Percentiles rank a stretch among this genome's conserved stretches.
These are phyloP conservation scores for Okapia johnstoni DNA, from an alignment of 2,113 vertebrate species.

Conservation along the genomic window DNA sequence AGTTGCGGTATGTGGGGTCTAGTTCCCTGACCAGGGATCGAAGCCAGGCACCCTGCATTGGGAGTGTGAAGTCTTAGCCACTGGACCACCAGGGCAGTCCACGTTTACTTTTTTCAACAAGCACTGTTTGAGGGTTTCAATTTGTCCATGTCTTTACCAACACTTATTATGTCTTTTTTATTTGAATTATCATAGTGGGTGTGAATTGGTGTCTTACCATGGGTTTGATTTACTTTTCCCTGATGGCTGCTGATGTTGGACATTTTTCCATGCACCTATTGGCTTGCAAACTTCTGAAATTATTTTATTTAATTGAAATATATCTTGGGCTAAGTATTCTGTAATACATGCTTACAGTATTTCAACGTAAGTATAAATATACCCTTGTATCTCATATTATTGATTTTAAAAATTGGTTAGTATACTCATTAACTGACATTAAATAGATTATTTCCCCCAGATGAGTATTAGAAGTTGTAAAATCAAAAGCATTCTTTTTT, in stretches of 20 bases:
- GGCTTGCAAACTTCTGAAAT: background rate
- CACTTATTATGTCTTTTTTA: background rate
- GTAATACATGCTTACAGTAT: background rate
- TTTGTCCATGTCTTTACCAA: background rate
- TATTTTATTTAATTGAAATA: background rate
- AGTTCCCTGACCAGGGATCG: background rate
- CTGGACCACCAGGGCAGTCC: background rate
- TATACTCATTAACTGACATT: background rate
- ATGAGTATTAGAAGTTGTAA: background rate
- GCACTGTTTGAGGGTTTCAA: background rate
- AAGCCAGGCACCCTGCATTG: background rate
- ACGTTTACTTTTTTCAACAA: background rate
- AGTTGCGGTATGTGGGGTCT: background rate
- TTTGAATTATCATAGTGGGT: background rate
- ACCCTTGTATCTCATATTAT: background rate
- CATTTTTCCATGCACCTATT: background rate
- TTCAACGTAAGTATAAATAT: background rate
- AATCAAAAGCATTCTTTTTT: background rate
- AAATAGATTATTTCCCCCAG: background rate
- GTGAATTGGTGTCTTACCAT: background rate
- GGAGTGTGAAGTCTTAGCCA: background rate
- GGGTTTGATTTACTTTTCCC: background rate
- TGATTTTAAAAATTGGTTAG: background rate
- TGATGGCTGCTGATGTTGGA: background rate
- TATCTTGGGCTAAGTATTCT: background rate